A percentile compares a stretch with the other conserved stretches of the same genome.
Conservation (phyloP, 2,113 vertebrate genomes). For the Oreotrochilus melanogaster region DNA sequence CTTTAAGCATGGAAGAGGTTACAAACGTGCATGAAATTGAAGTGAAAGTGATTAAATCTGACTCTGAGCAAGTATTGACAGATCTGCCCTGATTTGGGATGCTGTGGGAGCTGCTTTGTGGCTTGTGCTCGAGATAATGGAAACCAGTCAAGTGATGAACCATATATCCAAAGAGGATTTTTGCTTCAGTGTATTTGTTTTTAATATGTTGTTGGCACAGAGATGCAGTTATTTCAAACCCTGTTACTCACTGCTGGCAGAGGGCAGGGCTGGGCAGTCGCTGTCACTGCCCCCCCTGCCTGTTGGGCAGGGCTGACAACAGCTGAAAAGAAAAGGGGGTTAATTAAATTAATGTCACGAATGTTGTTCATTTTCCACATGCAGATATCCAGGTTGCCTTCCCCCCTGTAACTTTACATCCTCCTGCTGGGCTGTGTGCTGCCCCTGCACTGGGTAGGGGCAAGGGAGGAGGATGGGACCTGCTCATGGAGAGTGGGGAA, state of each 20-base stretch:
- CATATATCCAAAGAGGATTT: background rate
- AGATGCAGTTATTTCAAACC: background rate
- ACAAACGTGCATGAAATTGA: conserved; percentile 63
- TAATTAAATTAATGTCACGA: no score
- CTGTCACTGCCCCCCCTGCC: background rate
- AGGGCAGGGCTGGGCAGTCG: background rate
- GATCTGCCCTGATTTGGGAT: background rate
- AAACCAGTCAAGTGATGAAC: conserved; percentile 56
- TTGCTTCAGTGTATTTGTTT: background rate
- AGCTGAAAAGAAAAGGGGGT: background rate
- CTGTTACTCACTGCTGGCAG: background rate
- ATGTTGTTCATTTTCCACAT: fast-evolving
- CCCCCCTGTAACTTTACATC: fast-evolving
- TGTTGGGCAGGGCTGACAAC: no score
- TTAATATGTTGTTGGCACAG: background rate
- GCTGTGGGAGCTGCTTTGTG: background rate
- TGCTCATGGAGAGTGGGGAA: fast-evolving
- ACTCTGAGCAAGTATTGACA: conserved; percentile 29
- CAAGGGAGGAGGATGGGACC: background rate
- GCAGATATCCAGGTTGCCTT: background rate
- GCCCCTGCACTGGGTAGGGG: background rate
- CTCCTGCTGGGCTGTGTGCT: background rate
- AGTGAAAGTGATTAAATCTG: conserved; percentile 56
- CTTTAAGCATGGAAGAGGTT: conserved; percentile 49
- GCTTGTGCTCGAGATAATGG: conserved; percentile 29